Evolutionary conservation across 2,888 invertebrate species (phyloP).

Genomic region (Phasia obesa): DNA sequence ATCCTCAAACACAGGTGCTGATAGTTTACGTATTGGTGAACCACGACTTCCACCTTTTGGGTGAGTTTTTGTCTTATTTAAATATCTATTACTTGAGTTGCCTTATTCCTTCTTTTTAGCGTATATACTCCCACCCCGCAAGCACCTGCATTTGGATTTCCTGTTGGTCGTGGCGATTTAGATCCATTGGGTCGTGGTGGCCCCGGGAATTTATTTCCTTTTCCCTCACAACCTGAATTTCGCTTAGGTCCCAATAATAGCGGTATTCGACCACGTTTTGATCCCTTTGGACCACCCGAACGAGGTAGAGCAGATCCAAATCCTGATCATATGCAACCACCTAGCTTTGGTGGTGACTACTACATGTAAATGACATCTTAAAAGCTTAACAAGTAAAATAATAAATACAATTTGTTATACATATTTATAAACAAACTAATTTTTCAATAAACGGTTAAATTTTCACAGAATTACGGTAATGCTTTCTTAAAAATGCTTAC

Average conservation of each 20-base stretch:
- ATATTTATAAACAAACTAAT: too few species aligned
- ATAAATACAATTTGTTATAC: too few species aligned
- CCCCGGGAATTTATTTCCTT: constrained; percentile 77
- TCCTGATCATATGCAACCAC: constrained; percentile 88
- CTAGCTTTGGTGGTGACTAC: constrained; percentile 83
- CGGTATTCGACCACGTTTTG: constrained; percentile 85
- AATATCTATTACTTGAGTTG: not conserved
- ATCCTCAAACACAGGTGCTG: constrained; percentile 57
- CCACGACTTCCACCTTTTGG: constrained; percentile 73
- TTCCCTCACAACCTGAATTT: constrained; percentile 73
- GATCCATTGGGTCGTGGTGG: constrained; percentile 87
- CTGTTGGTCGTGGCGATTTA: constrained; percentile 89
- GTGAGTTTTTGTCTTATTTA: not conserved
- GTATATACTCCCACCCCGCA: constrained; percentile 69
- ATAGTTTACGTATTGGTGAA: constrained; percentile 77
- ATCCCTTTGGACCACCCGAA: constrained; percentile 90
- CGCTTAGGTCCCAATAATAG: constrained; percentile 54
- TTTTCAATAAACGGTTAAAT: too few species aligned
- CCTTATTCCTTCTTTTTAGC: constrained; percentile 44
- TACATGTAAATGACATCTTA: constrained; percentile 75
- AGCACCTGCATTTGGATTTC: constrained; percentile 79
- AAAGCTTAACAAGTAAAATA: not conserved
- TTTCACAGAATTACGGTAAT: too few species aligned
- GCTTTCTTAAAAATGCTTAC: too few species aligned
- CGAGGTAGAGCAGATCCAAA: constrained; percentile 84